Evolutionary conservation across 2,888 invertebrate species (phyloP).

Genomic region (Pseudeuparius sepicola): DNA sequence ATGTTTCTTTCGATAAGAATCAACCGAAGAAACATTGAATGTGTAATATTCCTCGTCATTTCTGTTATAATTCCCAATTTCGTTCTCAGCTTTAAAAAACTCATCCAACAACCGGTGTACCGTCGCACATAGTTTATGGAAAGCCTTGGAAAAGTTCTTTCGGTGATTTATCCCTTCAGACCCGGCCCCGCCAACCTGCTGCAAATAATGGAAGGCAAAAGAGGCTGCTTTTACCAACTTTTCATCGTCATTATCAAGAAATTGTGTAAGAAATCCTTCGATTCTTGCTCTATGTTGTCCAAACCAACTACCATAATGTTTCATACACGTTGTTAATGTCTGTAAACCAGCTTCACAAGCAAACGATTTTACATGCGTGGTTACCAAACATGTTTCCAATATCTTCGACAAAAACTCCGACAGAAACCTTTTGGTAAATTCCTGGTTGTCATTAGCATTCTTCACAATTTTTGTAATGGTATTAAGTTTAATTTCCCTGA

Average conservation of each 20-base stretch:
- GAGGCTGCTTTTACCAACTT: conserved; percentile 22
- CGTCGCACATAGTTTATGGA: conserved; percentile 24
- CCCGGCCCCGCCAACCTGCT: conserved; percentile 27
- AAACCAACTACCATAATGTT: conserved; percentile 24
- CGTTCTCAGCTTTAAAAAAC: conserved; percentile 23
- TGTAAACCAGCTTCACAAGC: conserved; percentile 21
- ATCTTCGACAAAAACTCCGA: conserved; percentile 25
- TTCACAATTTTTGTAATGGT: conserved; percentile 23
- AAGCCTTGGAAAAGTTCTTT: conserved; percentile 22
- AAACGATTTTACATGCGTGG: conserved; percentile 14
- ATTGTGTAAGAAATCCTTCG: conserved; percentile 21
- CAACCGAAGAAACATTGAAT: too few relatives aligned
- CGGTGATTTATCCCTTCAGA: conserved; percentile 23
- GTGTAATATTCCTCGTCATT: too few relatives aligned
- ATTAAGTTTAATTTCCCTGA: conserved; percentile 23
- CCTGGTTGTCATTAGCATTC: conserved; percentile 20
- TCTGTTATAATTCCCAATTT: too few relatives aligned
- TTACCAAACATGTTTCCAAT: conserved; percentile 23
- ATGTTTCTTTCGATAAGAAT: too few relatives aligned
- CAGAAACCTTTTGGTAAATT: conserved; percentile 25
- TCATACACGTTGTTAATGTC: conserved; percentile 22
- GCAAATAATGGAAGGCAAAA: conserved; percentile 22
- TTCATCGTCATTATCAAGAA: conserved; percentile 21
- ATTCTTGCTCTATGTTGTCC: conserved; percentile 21
- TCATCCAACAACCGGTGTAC: conserved; percentile 22